Evolutionary conservation across 2,797 vertebrate species (phyloP), one percentile per base, ranked within the genome.

Genomic region (Onychomys leucogaster): DNA sequence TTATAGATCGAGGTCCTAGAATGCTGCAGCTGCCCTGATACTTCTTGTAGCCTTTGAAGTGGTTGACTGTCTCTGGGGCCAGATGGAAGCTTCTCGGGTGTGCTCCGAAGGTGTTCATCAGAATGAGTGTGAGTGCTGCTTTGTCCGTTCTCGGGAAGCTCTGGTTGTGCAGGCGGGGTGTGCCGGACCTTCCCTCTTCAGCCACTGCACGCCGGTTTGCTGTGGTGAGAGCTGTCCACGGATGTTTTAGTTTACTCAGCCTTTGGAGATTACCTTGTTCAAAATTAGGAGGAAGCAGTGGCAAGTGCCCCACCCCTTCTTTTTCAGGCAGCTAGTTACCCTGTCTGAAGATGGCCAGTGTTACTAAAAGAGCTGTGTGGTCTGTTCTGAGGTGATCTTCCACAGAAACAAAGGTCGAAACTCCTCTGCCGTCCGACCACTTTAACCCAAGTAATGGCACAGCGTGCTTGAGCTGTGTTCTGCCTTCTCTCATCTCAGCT

Each of bases 171-270:
- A 1, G 16, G 57, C 41, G 29, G 21, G 77, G 55, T 75, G 0
- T 93, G 41, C 41, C 21, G 63, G 7, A 34, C 80, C 57, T 63
- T 8, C 71, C 4, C 3, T 1, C 82, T 55, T 85, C n/a, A 59
- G 52, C 21, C 57, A 19, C 49, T 77, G n/a, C 14, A 1, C 25
- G 14, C 16, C 8, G 13, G 6, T 80, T 61, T n/a, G 1, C 61
- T 82, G 87, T 85, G 34, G 41, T 84, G 37, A 37, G 37, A n/a
- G 41, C 14, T 73, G 2, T 77, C 29, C 73, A 59, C 41, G 1
- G 46, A 75, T 94, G 29, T 57, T 76, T 78, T 69, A 77, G 19
- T 63, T 80, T 90, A 65, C 88, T 93, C 89, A 23, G 69, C 21
- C 29, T 80, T 88, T 94, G 73, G 52, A 27, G 81, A 67, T 94